Percentiles rank a stretch among this genome's conserved stretches.
These are phyloP conservation scores for Dasypus novemcinctus DNA, from an alignment of 2,113 vertebrate species.

Conservation along the genomic window DNA sequence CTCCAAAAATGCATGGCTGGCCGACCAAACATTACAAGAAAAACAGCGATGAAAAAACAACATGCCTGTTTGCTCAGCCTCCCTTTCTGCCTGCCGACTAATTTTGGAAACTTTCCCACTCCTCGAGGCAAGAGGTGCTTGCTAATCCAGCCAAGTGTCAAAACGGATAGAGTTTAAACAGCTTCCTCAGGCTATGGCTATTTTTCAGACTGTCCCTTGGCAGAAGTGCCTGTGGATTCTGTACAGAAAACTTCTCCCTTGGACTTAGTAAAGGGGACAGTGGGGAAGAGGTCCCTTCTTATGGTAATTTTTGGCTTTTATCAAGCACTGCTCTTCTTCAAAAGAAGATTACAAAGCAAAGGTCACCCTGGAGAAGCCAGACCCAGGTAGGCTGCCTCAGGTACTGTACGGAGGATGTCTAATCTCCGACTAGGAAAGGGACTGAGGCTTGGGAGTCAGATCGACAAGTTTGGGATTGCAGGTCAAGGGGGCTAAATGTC, in stretches of 20 bases:
- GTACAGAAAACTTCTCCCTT: neutral
- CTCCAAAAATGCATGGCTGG: conserved; percentile 69
- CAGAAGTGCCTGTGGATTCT: neutral
- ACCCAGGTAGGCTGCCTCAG: neutral
- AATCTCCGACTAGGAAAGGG: neutral
- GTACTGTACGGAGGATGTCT: too few species aligned
- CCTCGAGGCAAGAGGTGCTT: conserved; percentile 44
- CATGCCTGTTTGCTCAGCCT: conserved; percentile 46
- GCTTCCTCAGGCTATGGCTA: neutral
- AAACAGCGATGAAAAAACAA: conserved; percentile 56
- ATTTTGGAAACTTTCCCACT: conserved; percentile 46
- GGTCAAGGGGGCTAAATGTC: neutral
- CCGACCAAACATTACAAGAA: conserved; percentile 63
- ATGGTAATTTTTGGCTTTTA: neutral
- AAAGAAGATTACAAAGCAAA: neutral
- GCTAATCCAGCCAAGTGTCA: conserved; percentile 58
- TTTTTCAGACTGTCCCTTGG: conserved; percentile 33
- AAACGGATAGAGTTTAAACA: conserved; percentile 35
- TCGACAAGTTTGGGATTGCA: neutral
- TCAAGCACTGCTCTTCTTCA: neutral
- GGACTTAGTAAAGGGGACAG: neutral
- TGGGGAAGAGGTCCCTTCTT: neutral
- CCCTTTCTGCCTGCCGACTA: conserved; percentile 20
- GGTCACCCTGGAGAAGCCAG: neutral
- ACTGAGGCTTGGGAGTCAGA: neutral